phyloP scores from a whole-genome alignment of 1,140 invertebrate genomes.

The Goniozus legneri region DNA sequence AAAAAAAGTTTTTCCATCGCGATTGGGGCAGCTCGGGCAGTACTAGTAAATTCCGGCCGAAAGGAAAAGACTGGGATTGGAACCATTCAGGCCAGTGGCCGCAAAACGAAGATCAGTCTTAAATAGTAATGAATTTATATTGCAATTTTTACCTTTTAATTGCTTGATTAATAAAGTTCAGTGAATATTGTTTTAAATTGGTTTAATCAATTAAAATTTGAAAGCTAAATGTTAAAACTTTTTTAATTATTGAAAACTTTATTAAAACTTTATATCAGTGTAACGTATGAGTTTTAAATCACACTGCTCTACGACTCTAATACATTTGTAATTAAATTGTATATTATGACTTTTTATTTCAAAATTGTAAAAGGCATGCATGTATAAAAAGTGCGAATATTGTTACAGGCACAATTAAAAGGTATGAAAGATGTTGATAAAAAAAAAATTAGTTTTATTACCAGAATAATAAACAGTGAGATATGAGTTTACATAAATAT shows the following conservation, averaged over 20 bases:
- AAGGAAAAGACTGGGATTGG: conserved; percentile 76
- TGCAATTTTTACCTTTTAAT: no score
- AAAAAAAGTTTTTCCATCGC: conserved; percentile 75
- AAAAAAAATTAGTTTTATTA: no score
- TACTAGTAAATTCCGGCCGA: conserved; percentile 65
- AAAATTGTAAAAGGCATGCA: no score
- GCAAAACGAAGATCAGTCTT: conserved; percentile 44
- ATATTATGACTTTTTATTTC: no score
- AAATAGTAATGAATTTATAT: conserved; percentile 24
- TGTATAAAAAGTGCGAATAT: no score
- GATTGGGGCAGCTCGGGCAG: conserved; percentile 61
- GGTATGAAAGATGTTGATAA: no score
- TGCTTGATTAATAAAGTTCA: no score
- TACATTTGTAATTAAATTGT: no score
- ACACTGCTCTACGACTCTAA: no score
- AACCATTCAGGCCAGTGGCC: conserved; percentile 50
- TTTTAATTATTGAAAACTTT: neutral
- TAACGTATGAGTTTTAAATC: neutral
- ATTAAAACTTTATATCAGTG: neutral
- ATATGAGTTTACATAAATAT: no score
- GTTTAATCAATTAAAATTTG: neutral
- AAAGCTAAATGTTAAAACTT: neutral
- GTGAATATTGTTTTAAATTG: neutral
- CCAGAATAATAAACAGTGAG: no score
- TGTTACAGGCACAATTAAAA: no score